Conservation (phyloP, 2,797 vertebrate species). For the Loris lydekkerianus region DNA sequence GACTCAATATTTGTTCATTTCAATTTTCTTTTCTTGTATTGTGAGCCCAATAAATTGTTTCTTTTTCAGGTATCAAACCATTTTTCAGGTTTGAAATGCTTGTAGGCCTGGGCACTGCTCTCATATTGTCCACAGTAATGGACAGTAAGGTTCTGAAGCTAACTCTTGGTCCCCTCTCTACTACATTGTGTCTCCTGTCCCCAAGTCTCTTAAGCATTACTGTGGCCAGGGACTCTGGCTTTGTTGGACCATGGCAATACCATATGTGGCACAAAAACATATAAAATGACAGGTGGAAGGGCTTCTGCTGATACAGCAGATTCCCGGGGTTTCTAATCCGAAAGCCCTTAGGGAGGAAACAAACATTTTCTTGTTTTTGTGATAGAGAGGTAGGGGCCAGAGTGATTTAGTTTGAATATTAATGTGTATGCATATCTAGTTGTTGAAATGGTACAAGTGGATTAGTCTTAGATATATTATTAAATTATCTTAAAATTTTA, state of each 20-base stretch:
- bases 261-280: neutral
- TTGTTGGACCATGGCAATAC: neutral
- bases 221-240: neutral
- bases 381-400: neutral
- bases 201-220: neutral
- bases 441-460: neutral
- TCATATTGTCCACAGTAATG: neutral
- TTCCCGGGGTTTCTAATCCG: neutral
- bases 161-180: neutral
- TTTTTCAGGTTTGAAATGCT: neutral
- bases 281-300: neutral
- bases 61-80: neutral
- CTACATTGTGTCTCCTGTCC: neutral
- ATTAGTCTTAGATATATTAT: neutral
- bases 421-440: neutral
- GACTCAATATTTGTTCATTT: neutral
- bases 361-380: neutral
- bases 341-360: neutral
- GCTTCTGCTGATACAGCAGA: neutral
- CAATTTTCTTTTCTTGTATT: slow-evolving; percentile 2
- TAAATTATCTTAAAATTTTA: slow-evolving; percentile 40
- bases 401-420: slow-evolving; percentile 27
- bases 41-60: neutral
- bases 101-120: neutral
- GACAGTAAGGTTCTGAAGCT: neutral